A percentile compares a stretch with the other conserved stretches of the same genome.
Evolutionary conservation across 2,797 vertebrate species (phyloP).

Genomic region (Sebastes cheni): DNA sequence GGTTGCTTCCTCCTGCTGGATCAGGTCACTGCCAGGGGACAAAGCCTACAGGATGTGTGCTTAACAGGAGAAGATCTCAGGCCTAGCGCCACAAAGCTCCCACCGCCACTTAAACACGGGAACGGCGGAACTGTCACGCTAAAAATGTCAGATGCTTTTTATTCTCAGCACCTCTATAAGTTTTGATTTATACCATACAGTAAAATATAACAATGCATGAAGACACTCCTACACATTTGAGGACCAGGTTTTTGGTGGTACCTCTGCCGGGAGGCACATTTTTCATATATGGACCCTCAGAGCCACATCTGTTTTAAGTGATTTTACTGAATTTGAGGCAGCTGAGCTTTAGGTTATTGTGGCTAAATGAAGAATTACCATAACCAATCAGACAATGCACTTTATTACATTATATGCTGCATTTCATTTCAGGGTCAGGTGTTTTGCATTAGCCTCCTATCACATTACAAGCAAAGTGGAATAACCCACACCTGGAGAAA

Average conservation of each 20-base stretch:
- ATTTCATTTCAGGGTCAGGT: slow-evolving; percentile 70
- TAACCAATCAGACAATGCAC: slow-evolving; percentile 82
- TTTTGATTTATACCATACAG: slow-evolving; percentile 73
- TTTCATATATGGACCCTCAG: slow-evolving; percentile 44
- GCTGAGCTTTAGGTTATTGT: slow-evolving; percentile 72
- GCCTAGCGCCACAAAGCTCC: slow-evolving; percentile 71
- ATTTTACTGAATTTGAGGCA: slow-evolving; percentile 68
- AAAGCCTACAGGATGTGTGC: slow-evolving; percentile 73
- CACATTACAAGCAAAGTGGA: slow-evolving; percentile 71
- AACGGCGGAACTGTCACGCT: slow-evolving; percentile 71
- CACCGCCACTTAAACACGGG: slow-evolving; percentile 71
- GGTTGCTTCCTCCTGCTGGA: slow-evolving; percentile 80
- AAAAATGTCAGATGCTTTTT: slow-evolving; percentile 73
- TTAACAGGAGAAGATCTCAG: slow-evolving; percentile 72
- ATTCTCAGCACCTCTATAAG: slow-evolving; percentile 80
- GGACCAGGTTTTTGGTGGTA: slow-evolving; percentile 20
- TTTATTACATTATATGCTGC: slow-evolving; percentile 76
- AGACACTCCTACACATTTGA: slow-evolving; percentile 28
- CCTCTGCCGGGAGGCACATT: background rate
- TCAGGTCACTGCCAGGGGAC: slow-evolving; percentile 78
- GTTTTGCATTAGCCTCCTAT: slow-evolving; percentile 78
- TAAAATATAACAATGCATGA: slow-evolving; percentile 74
- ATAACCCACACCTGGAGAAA: slow-evolving; percentile 76
- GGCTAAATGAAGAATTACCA: slow-evolving; percentile 79
- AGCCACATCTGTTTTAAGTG: slow-evolving; percentile 80